Base-by-base conservation (phyloP, 2,113 vertebrate species). In the Oriolus oriolus region DNA sequence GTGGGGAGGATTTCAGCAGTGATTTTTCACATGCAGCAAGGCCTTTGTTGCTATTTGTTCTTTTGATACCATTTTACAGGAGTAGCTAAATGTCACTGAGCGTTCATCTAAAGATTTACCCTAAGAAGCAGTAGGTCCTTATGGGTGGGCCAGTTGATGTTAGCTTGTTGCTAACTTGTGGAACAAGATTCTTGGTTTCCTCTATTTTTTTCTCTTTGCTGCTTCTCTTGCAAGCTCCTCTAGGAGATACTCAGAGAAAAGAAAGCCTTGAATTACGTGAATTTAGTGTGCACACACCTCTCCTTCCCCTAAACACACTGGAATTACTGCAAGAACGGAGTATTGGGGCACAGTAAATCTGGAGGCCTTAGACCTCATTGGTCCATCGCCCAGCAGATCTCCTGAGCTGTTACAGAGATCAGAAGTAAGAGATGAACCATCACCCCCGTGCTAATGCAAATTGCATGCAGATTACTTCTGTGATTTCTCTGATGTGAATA, bases 301-400 rank as follows among this genome's bases (percentile, higher is more conserved):
- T 49, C 9, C 19, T 65, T 69, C 14, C 30, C 30, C 27, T 35
- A 44, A 0, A 41, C 1, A 1, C 10, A 7, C 33, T 47, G 45
- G 35, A 76, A 14, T 86, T 80, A 33, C 17, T 79, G 31, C 39
- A 76, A 18, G 28, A 92, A 14, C 13, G 11, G 44, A 30, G 3
- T 80, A 4, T 30, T 37, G 54, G 33, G 33, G 20, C 41, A 61
- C 15, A 28, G 37, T 44, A 61, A 41, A 42, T 45, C 60, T 49
- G 16, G 21, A 80, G 42, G 16, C 23, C 44, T 63, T 71, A 63
- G 47, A 44, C 44, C 44, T 20, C 60, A 15, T 7, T 49, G 65
- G 10, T 68, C 39, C 45, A 21, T 33, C 44, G 47, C 21, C 33
- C 66, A 27, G 17, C 17, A 2, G 47, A 74, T 77, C 60, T 92